Evolutionary conservation across 92 coral and sea anemone genomes (phyloP).

Genomic region (Palythoa caribaeorum): DNA sequence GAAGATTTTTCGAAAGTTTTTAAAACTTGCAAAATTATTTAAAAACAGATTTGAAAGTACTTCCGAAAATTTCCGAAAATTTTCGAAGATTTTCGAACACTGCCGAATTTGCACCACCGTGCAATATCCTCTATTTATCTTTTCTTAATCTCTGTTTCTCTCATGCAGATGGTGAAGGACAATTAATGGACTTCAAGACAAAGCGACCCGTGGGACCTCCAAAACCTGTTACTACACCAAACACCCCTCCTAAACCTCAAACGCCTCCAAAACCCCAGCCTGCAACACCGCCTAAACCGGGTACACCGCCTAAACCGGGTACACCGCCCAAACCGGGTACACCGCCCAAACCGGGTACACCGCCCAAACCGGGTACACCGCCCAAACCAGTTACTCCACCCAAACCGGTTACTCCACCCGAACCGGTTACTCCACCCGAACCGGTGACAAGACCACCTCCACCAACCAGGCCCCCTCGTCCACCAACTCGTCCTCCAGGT

Average conservation of each 20-base stretch:
- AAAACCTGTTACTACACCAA: constrained; percentile 47
- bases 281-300: constrained; percentile 52
- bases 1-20: too few relatives aligned
- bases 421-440: too few relatives aligned
- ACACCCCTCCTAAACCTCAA: constrained; percentile 41
- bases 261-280: constrained; percentile 43
- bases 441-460: constrained; percentile 60
- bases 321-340: constrained; percentile 52
- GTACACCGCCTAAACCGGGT: constrained; percentile 65
- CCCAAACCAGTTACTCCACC: constrained; percentile 74
- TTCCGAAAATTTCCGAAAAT: too few relatives aligned
- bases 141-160: not conserved
- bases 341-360: constrained; percentile 69
- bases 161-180: constrained; percentile 76
- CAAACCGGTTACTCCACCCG: too few relatives aligned
- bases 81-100: too few relatives aligned
- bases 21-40: too few relatives aligned
- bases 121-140: not conserved
- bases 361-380: constrained; percentile 71
- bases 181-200: constrained; percentile 84
- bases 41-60: too few relatives aligned
- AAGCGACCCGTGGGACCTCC: constrained; percentile 80
- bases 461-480: constrained; percentile 43
- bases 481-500: constrained; percentile 44
- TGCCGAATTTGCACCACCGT: not conserved